Evolutionary conservation across 2,797 vertebrate species (phyloP), one percentile per base, ranked within the genome.

Genomic region (Parotocinclus haroldoi): DNA sequence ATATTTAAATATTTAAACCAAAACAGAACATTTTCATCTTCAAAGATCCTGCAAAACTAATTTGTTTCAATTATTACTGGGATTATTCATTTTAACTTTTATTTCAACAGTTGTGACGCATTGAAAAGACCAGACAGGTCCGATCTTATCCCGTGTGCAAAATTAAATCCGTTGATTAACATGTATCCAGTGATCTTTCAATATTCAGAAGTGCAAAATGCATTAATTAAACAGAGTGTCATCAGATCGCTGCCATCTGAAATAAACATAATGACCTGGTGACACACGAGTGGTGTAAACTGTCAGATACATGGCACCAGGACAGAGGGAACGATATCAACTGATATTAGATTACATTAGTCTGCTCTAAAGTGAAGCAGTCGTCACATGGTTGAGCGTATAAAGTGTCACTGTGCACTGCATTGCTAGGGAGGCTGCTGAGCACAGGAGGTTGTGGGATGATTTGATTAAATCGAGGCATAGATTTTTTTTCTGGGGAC

Each of bases 201-300:
- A 80, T 81, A 80, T 48, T 73, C 53, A 72, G 52, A 79, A 72
- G 76, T 65, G 70, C 44, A 76, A 70, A 80, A 81, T 80, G 78
- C 82, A 83, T 85, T 87, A 88, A 89, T 87, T 88, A 88, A 86
- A 84, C 84, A 82, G 77, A 79, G 73, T 84, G 85, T 79, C 79
- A 76, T 83, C 86, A 87, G 85, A 87, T 84, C 80, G 77, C 79
- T 66, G 61, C 59, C 56, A 11, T 86, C 83, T 80, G 80, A 85
- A 87, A 86, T 85, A 86, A 88, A 87, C 46, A 40, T 87, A 90
- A 89, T 75, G 76, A 89, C 81, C 81, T 89, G 88, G 81, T 87
- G 89, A 91, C 87, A 89, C 74, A 83, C 78, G 82, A 88, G 81
- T 60, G 44, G 79, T 85, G 86, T 85, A 87, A 91, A 83, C 64